Conservation (phyloP, 2,113 vertebrate genomes). For the Gracilinanus agilis region DNA sequence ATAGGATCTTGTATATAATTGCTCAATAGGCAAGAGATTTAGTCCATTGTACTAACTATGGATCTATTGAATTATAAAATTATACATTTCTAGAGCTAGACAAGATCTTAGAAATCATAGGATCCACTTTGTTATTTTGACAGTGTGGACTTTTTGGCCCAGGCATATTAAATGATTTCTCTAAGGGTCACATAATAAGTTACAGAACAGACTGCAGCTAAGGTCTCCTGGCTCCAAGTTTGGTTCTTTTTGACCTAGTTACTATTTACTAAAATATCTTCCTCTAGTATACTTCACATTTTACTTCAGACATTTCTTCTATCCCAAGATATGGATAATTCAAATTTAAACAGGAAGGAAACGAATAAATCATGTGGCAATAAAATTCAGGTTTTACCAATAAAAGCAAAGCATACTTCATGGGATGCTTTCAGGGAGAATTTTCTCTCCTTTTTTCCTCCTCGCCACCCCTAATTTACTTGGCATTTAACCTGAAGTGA, state of each 20-base stretch:
- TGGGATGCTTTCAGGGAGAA: slow-evolving; percentile 68
- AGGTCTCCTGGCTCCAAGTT: not conserved
- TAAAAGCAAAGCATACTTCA: slow-evolving; percentile 66
- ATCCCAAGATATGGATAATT: slow-evolving; percentile 27
- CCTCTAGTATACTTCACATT: not conserved
- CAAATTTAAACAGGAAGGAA: slow-evolving; percentile 49
- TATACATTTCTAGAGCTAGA: slow-evolving; percentile 28
- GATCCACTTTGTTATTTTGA: not conserved
- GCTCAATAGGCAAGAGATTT: not conserved
- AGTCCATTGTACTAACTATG: slow-evolving; percentile 16
- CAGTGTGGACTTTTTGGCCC: slow-evolving; percentile 16
- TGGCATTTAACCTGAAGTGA: slow-evolving; percentile 80
- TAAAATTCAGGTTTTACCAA: slow-evolving; percentile 80
- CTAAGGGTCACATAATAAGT: not conserved
- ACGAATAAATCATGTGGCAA: slow-evolving; percentile 17
- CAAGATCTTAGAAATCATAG: not conserved
- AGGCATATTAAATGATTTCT: not conserved
- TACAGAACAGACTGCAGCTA: not conserved
- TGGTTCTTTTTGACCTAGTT: not conserved
- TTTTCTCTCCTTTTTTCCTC: slow-evolving; percentile 62
- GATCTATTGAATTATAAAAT: slow-evolving; percentile 19
- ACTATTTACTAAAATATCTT: not conserved
- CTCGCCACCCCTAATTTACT: slow-evolving; percentile 71
- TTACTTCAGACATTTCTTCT: slow-evolving; percentile 27
- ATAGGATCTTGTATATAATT: not conserved